Percentiles rank a stretch among this genome's conserved stretches.
These are phyloP conservation scores for Todiramphus saurophagus DNA, from an alignment of 2,113 vertebrate species.

Conservation along the genomic window DNA sequence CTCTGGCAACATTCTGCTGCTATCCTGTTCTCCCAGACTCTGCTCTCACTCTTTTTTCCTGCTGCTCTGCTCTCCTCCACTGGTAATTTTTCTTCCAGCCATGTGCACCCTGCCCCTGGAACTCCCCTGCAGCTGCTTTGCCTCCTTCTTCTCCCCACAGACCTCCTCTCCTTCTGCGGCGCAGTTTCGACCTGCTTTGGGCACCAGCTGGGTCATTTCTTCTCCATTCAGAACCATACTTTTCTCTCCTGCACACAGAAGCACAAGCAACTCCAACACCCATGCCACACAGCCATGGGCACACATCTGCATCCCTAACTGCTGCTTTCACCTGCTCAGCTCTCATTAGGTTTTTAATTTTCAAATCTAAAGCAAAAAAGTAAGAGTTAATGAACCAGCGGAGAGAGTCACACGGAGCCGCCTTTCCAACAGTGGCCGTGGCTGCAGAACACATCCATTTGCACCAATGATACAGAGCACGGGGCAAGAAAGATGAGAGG, in stretches of 20 bases:
- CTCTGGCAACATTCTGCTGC: neutral
- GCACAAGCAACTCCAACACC: neutral
- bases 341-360: neutral
- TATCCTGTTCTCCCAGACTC: neutral
- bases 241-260: neutral
- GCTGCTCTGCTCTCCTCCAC: neutral
- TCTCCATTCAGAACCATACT: neutral
- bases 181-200: neutral
- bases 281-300: accelerated
- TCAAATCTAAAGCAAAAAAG: neutral
- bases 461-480: neutral
- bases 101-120: conserved; percentile 4
- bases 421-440: neutral
- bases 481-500: neutral
- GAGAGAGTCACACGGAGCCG: neutral
- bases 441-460: neutral
- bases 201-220: conserved; percentile 8
- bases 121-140: conserved; percentile 50
- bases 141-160: conserved; percentile 6
- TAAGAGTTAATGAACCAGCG: neutral
- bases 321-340: neutral
- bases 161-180: conserved; percentile 13
- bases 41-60: neutral
- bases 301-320: neutral
- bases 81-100: neutral